Percentiles rank a stretch among this genome's conserved stretches.
Conservation (phyloP, 2,888 invertebrate species). For the Amorpha juglandis region DNA sequence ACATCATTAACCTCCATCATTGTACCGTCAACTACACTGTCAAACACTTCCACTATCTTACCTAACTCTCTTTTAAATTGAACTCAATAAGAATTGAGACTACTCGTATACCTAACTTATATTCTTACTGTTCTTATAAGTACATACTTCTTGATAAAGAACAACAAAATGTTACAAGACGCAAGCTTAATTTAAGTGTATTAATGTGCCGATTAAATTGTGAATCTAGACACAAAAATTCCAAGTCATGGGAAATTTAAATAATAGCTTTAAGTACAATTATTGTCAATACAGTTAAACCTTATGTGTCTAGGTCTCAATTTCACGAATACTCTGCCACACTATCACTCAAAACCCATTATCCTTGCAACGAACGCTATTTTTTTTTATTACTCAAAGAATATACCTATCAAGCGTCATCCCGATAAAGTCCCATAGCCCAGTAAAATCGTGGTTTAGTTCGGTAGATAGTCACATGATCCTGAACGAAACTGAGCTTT, state of each 20-base stretch:
- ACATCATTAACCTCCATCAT: constrained; percentile 71
- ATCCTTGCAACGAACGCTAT: constrained; percentile 48
- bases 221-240: constrained; percentile 37
- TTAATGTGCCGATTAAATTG: constrained; percentile 24
- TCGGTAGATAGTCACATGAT: constrained; percentile 70
- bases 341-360: constrained; percentile 40
- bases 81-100: constrained; percentile 69
- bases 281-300: not conserved
- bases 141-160: constrained; percentile 35
- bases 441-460: constrained; percentile 48
- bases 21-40: constrained; percentile 67
- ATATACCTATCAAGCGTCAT: constrained; percentile 53
- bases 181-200: constrained; percentile 53
- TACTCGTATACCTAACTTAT: constrained; percentile 34
- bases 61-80: constrained; percentile 59
- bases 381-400: constrained; percentile 42
- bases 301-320: constrained; percentile 34
- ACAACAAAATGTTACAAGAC: constrained; percentile 63
- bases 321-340: constrained; percentile 34
- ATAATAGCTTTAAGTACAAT: not conserved
- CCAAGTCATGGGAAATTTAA: not conserved
- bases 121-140: constrained; percentile 12
- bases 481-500: constrained; percentile 81
- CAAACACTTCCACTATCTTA: constrained; percentile 62
- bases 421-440: constrained; percentile 43